A percentile compares a stretch with the other conserved stretches of the same genome.
Conservation (phyloP, 2,888 invertebrate species). For the Aethes cnicana region DNA sequence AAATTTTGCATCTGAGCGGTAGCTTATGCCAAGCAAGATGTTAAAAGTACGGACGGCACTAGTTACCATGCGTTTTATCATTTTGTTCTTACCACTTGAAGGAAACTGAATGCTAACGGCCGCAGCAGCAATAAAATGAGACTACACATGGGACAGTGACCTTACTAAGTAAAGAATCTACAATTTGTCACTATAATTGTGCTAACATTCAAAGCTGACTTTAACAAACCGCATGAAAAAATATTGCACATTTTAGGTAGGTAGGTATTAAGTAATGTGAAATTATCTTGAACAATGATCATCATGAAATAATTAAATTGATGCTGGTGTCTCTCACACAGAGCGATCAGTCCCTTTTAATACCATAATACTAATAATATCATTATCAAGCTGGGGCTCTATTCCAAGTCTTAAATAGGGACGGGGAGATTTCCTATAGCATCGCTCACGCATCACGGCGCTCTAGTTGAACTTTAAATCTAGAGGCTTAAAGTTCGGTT, state of each 20-base stretch:
- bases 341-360: too few relatives aligned
- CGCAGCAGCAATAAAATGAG: slow-evolving; percentile 41
- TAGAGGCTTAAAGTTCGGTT: too few relatives aligned
- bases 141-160: slow-evolving; percentile 46
- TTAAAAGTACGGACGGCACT: slow-evolving; percentile 27
- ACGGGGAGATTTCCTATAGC: too few relatives aligned
- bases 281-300: slow-evolving; percentile 42
- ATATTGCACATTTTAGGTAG: slow-evolving; percentile 59
- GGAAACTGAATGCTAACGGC: not conserved
- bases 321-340: too few relatives aligned
- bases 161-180: slow-evolving; percentile 54
- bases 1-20: slow-evolving; percentile 9
- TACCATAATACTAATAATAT: too few relatives aligned
- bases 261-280: slow-evolving; percentile 43
- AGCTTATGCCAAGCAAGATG: slow-evolving; percentile 19
- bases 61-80: slow-evolving; percentile 9
- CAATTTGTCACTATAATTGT: slow-evolving; percentile 51
- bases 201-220: slow-evolving; percentile 72
- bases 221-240: slow-evolving; percentile 65
- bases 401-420: too few relatives aligned
- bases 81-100: slow-evolving; percentile 13
- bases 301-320: too few relatives aligned
- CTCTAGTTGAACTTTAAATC: too few relatives aligned
- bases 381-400: too few relatives aligned
- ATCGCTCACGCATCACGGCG: too few relatives aligned